Evolutionary conservation across 2,797 vertebrate genomes (phyloP).

Genomic region (Perodicticus potto): DNA sequence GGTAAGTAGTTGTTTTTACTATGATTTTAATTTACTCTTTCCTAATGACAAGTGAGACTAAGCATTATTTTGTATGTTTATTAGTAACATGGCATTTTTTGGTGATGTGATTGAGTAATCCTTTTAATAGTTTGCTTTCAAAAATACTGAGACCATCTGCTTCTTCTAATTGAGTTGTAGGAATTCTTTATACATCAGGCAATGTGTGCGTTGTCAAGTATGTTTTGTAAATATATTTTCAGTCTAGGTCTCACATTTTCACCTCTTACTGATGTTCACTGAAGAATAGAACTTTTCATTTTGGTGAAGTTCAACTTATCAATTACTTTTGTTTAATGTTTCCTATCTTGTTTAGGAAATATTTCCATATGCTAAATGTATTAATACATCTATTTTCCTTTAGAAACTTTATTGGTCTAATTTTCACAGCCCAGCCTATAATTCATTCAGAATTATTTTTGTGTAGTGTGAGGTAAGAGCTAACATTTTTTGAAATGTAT

Average conservation of each 20-base stretch:
- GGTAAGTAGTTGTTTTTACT: neutral
- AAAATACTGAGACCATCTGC: neutral
- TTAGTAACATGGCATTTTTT: neutral
- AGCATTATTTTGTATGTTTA: neutral
- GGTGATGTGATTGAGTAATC: neutral
- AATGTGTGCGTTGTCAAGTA: neutral
- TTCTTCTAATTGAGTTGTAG: neutral
- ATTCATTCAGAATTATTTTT: neutral
- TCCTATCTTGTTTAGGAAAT: neutral
- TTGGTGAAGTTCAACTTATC: too few species aligned
- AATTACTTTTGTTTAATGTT: neutral
- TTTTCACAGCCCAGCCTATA: neutral
- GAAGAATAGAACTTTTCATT: too few species aligned
- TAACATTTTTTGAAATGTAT: neutral
- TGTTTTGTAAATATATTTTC: neutral
- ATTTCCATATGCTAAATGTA: neutral
- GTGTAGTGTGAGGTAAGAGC: neutral
- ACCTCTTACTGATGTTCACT: neutral
- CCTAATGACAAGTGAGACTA: neutral
- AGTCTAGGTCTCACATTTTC: neutral
- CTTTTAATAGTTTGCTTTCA: neutral
- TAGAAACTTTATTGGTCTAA: too few species aligned
- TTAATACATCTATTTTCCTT: neutral
- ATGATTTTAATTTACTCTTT: neutral
- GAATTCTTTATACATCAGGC: neutral